These are phyloP conservation scores for Temnothorax ravouxi DNA, from an alignment of 2,888 invertebrate genomes.

Conservation along the genomic window DNA sequence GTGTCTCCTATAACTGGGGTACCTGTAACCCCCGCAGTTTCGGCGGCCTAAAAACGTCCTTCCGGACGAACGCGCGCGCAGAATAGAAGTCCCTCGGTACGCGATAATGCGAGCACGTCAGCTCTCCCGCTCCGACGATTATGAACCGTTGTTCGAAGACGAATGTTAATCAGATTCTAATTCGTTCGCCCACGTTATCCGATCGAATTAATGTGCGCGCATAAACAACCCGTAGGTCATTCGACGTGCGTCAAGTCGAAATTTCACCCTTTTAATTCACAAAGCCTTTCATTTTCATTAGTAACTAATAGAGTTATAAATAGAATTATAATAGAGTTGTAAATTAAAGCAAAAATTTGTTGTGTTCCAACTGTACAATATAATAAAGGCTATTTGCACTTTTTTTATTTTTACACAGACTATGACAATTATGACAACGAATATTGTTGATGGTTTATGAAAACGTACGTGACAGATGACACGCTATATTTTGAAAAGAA, in stretches of 20 bases:
- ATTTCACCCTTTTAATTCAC: neutral
- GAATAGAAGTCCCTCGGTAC: conserved; percentile 78
- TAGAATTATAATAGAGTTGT: too few species aligned
- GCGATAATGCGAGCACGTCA: conserved; percentile 68
- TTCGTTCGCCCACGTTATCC: conserved; percentile 42
- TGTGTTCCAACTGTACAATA: too few species aligned
- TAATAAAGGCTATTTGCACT: neutral
- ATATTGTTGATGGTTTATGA: conserved; percentile 60
- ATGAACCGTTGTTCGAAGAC: conserved; percentile 69
- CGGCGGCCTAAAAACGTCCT: conserved; percentile 80
- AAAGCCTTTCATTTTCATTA: neutral
- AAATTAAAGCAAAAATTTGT: neutral
- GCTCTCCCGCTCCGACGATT: conserved; percentile 64
- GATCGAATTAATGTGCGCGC: conserved; percentile 1
- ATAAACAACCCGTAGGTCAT: conserved; percentile 18
- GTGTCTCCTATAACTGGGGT: conserved; percentile 51
- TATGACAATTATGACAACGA: neutral
- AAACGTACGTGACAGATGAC: conserved; percentile 32
- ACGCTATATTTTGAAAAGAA: conserved; percentile 19
- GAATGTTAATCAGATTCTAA: conserved; percentile 80
- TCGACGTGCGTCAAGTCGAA: neutral
- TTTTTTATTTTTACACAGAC: neutral
- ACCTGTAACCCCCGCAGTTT: conserved; percentile 71
- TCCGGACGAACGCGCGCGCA: conserved; percentile 82
- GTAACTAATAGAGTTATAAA: neutral